Conservation (phyloP, 2,888 invertebrate species). For the Acanthococcus lagerstroemiae region DNA sequence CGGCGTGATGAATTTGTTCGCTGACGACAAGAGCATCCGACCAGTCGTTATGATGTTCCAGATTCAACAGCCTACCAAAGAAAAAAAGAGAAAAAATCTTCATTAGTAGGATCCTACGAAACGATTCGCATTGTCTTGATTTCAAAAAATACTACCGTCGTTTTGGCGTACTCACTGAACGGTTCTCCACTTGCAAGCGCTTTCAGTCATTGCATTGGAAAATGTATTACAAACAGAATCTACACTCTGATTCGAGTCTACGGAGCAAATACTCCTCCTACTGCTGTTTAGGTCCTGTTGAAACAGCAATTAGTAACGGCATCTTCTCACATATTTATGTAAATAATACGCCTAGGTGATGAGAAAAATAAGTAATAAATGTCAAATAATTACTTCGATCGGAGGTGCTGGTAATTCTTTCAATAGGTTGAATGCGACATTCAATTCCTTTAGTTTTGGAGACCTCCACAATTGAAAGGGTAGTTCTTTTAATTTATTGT, state of each 20-base stretch:
- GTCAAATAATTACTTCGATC: conserved; percentile 7
- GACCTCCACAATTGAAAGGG: conserved; percentile 80
- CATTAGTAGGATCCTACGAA: background rate
- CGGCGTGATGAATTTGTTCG: conserved; percentile 52
- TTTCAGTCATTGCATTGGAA: conserved; percentile 28
- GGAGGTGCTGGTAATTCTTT: conserved; percentile 50
- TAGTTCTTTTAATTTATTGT: conserved; percentile 76
- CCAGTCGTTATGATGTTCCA: conserved; percentile 71
- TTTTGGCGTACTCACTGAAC: conserved; percentile 4
- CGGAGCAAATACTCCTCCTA: conserved; percentile 36
- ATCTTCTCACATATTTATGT: no score
- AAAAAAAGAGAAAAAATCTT: background rate
- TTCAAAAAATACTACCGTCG: no score
- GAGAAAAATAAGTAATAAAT: background rate
- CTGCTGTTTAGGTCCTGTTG: conserved; percentile 31
- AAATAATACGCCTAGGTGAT: no score
- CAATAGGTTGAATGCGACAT: conserved; percentile 78
- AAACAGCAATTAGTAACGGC: background rate
- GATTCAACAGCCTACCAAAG: conserved; percentile 44
- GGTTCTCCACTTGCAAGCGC: conserved; percentile 12
- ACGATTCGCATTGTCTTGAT: background rate
- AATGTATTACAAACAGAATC: conserved; percentile 35
- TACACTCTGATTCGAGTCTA: conserved; percentile 42
- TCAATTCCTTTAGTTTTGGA: conserved; percentile 74
- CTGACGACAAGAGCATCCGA: conserved; percentile 53